Evolutionary conservation across 2,113 vertebrate genomes (phyloP), one percentile per base, ranked within the genome.

Genomic region (Mesembrinibis cayennensis): DNA sequence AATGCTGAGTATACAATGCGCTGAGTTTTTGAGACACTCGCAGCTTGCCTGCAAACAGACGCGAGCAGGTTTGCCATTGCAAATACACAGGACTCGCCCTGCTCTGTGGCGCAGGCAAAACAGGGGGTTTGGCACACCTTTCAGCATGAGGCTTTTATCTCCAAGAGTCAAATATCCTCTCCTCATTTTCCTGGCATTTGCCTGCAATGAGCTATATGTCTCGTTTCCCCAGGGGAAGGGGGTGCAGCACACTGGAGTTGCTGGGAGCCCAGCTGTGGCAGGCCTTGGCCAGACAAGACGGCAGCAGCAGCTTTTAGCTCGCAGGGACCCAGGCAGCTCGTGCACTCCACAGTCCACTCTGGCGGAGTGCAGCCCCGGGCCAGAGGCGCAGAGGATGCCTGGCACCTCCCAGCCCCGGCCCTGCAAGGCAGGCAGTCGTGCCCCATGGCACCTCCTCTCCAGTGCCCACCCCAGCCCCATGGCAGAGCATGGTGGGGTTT

Each of bases 101-200:
- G 65, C 27, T 45, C 70, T 0, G 0, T 49, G 74, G 52, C 4
- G 2, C 2, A 90, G 26, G 66, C 79, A 77, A 86, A 92, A 29
- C 74, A 72, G 62, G 42, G 53, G 66, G 16, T 77, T 76, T 32
- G 71, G n/a, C 47, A 77, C 45, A 93, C 23, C 26, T 63, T 65
- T 83, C 40, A 74, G 70, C 58, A 62, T 1, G 6, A 80, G 22
- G 42, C 34, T 87, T 77, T 91, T 71, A 59, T 44, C 74, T 59
- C 52, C 2, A n/a, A 30, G 13, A 90, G 76, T 67, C 82, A 86
- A 88, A 95, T 66, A 63, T 36, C 11, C 52, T 74, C 66, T 87
- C 72, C 66, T 85, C 38, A 55, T 97, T 95, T 94, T 85, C 82
- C 71, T 94, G 61, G 66, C 47, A 53, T 90, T 87, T 95, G 70